phyloP scores from a whole-genome alignment of 2,113 vertebrate species.

The Tachycineta bicolor region DNA sequence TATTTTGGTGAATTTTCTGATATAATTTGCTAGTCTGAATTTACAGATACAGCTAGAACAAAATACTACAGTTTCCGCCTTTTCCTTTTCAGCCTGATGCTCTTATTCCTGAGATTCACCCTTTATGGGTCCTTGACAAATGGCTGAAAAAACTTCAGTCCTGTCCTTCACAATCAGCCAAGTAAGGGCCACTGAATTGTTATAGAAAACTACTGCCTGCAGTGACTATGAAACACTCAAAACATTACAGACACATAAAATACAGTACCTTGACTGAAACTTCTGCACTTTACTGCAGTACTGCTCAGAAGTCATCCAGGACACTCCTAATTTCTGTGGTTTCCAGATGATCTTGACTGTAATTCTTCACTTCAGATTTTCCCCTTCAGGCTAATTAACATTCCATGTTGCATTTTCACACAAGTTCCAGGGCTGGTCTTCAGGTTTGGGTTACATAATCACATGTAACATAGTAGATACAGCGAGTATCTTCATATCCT shows the following conservation, averaged over 20 bases:
- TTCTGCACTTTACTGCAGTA: background rate
- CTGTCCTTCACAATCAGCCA: background rate
- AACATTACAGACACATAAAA: background rate
- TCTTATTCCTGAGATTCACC: background rate
- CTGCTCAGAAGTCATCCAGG: background rate
- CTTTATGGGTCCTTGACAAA: background rate
- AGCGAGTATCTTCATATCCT: background rate
- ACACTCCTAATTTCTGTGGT: background rate
- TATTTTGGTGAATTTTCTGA: background rate
- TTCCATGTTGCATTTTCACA: background rate
- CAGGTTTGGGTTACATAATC: background rate
- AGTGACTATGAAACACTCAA: background rate
- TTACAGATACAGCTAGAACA: background rate
- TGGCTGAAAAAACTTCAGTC: background rate
- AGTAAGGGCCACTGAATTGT: background rate
- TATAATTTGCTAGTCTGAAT: background rate
- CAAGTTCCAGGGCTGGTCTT: background rate
- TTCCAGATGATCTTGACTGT: background rate
- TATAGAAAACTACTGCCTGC: background rate
- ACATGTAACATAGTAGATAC: background rate
- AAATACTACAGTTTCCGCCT: background rate
- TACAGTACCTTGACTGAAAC: slow-evolving; percentile 46
- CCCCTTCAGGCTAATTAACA: background rate
- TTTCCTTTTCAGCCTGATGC: background rate
- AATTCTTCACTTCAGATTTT: background rate